phyloP scores from a whole-genome alignment of 2,888 invertebrate species.

The Chymomyza fuscimana region DNA sequence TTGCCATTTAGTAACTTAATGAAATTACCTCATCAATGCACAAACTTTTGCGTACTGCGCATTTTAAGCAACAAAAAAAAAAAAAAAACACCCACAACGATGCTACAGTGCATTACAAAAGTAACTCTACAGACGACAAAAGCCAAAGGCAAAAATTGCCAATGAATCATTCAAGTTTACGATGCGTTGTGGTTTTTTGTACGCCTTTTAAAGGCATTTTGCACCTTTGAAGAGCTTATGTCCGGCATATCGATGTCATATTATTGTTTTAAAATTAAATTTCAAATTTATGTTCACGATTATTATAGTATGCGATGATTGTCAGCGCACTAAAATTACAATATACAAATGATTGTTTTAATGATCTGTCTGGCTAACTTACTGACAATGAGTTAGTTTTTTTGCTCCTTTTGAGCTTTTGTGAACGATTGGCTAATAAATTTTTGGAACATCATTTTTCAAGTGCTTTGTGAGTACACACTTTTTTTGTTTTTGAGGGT shows the following conservation, averaged over 20 bases:
- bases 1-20: background rate
- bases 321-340: constrained; percentile 28
- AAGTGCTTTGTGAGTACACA: constrained; percentile 26
- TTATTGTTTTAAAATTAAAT: constrained; percentile 42
- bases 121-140: constrained; percentile 19
- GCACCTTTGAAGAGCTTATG: constrained; percentile 24
- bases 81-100: constrained; percentile 25
- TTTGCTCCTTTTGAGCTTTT: background rate
- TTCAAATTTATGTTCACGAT: constrained; percentile 28
- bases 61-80: constrained; percentile 42
- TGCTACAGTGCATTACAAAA: constrained; percentile 55
- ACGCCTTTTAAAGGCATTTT: constrained; percentile 17
- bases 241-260: constrained; percentile 56
- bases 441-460: constrained; percentile 40
- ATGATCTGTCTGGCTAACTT: background rate
- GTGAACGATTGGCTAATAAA: constrained; percentile 29
- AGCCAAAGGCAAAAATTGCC: constrained; percentile 36
- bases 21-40: background rate
- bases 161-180: constrained; percentile 57
- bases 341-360: constrained; percentile 20
- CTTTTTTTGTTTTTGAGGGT: background rate
- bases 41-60: constrained; percentile 45
- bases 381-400: background rate
- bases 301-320: constrained; percentile 4
- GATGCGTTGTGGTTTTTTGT: constrained; percentile 29